phyloP scores from a whole-genome alignment of 53 echinoderm and acorn worm species.

The Zoroaster sp. region DNA sequence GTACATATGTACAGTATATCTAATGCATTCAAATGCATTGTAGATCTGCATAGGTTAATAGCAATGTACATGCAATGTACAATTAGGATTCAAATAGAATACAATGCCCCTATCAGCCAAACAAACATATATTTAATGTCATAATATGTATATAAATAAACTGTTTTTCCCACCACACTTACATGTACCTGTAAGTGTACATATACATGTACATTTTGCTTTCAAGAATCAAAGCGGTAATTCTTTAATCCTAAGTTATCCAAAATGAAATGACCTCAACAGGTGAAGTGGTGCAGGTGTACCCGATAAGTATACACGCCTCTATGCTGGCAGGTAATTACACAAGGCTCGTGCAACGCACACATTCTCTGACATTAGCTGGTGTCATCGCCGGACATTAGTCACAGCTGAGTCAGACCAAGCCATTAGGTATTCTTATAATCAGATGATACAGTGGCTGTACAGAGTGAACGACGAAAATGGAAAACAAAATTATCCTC shows the following conservation, averaged over 20 bases:
- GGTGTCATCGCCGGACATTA: slow-evolving; percentile 29
- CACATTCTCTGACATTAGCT: background rate
- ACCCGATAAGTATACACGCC: background rate
- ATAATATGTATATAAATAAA: too few species aligned
- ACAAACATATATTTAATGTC: too few species aligned
- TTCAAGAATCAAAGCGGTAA: background rate
- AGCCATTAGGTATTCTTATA: background rate
- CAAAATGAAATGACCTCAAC: background rate
- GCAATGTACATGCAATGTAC: too few species aligned
- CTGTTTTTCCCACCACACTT: too few species aligned
- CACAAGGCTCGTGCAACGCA: background rate
- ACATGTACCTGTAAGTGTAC: background rate
- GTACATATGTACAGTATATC: too few species aligned
- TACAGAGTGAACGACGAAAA: too few species aligned
- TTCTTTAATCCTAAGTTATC: background rate
- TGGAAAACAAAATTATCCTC: too few species aligned
- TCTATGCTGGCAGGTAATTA: background rate
- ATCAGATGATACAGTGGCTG: background rate
- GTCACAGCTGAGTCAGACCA: slow-evolving; percentile 25
- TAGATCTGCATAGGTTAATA: too few species aligned
- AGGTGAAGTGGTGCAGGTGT: too few species aligned
- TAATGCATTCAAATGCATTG: too few species aligned
- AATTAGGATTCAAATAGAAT: too few species aligned
- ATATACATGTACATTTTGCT: background rate
- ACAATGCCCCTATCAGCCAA: too few species aligned